Evolutionary conservation across 1,140 invertebrate species (phyloP).

Genomic region (Microplitis demolitor): DNA sequence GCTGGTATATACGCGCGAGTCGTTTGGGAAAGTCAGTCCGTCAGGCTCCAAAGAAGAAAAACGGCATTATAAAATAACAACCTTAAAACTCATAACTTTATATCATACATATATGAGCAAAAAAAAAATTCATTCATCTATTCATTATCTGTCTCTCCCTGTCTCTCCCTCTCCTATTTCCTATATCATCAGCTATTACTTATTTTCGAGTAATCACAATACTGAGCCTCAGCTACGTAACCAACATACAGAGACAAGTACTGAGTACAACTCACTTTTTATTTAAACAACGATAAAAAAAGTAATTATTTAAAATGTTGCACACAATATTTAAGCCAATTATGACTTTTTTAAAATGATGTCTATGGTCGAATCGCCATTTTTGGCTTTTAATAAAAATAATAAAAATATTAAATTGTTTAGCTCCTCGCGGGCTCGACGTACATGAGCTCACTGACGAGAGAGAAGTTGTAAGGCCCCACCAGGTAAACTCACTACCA

Average conservation of each 20-base stretch:
- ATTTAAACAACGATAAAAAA: too few species aligned
- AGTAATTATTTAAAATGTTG: too few species aligned
- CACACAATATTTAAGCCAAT: not conserved
- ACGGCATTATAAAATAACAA: not conserved
- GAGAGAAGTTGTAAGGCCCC: slow-evolving; percentile 21
- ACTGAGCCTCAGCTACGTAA: too few species aligned
- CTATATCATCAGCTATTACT: too few species aligned
- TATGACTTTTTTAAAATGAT: slow-evolving; percentile 1
- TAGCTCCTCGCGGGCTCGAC: slow-evolving; percentile 37
- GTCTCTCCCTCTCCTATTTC: too few species aligned
- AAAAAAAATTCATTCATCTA: too few species aligned
- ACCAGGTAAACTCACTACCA: not conserved
- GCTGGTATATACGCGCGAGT: slow-evolving; percentile 21
- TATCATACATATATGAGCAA: too few species aligned
- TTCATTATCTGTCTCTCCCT: too few species aligned
- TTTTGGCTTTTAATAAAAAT: slow-evolving; percentile 37
- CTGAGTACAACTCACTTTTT: too few species aligned
- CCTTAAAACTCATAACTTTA: too few species aligned
- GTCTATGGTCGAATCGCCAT: slow-evolving; percentile 46
- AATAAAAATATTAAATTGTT: not conserved
- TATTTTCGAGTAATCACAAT: too few species aligned
- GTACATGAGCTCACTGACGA: slow-evolving; percentile 48
- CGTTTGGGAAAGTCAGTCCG: slow-evolving; percentile 7
- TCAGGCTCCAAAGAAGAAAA: slow-evolving; percentile 1
- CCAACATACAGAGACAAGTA: too few species aligned